phyloP scores from a whole-genome alignment of 2,888 invertebrate genomes.

The Prosapia bicincta region DNA sequence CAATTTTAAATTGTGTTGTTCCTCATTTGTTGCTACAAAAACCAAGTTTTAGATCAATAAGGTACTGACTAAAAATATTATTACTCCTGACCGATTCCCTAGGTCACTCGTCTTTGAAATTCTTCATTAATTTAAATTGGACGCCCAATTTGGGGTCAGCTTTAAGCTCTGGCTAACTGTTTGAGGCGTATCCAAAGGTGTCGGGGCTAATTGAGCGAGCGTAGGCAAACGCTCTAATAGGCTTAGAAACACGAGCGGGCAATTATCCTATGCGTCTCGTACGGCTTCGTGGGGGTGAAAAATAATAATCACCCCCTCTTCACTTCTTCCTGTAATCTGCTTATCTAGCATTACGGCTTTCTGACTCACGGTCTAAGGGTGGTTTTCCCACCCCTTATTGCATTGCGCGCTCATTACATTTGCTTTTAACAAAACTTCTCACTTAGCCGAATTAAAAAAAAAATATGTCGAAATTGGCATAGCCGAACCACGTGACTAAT shows the following conservation, averaged over 20 bases:
- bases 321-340: slow-evolving; percentile 10
- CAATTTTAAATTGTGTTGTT: too few relatives aligned
- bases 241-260: slow-evolving; percentile 27
- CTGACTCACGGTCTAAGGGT: background rate
- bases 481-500: too few relatives aligned
- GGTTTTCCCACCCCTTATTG: background rate
- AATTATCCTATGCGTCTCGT: slow-evolving; percentile 11
- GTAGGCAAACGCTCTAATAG: slow-evolving; percentile 24
- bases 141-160: too few relatives aligned
- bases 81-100: too few relatives aligned
- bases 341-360: slow-evolving; percentile 7
- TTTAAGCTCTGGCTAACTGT: background rate
- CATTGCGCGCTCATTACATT: background rate
- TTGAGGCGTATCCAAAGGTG: slow-evolving; percentile 8
- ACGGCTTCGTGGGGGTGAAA: slow-evolving; percentile 9
- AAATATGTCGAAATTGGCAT: background rate
- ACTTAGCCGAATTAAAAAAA: background rate
- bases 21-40: too few relatives aligned
- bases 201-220: slow-evolving; percentile 26
- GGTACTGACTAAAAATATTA: too few relatives aligned
- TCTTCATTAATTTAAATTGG: too few relatives aligned
- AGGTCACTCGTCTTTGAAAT: too few relatives aligned
- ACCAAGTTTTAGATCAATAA: too few relatives aligned
- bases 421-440: background rate
- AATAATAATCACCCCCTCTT: slow-evolving; percentile 16